Evolutionary conservation across 1,140 invertebrate genomes (phyloP), one percentile per base, ranked within the genome.

Genomic region (Araneus ventricosus): DNA sequence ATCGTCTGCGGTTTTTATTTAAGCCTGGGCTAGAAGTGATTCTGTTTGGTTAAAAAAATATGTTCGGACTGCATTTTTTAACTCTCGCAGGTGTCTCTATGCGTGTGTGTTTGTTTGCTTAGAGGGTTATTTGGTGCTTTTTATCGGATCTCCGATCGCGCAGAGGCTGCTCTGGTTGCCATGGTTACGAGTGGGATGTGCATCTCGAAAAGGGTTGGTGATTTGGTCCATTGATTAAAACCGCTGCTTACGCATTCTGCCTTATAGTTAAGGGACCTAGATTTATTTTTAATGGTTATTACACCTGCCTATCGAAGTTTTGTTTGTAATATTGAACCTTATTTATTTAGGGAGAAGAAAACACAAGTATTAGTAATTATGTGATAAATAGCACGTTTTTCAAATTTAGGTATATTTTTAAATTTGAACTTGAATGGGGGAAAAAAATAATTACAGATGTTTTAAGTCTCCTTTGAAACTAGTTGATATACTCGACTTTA

Each of bases 201-300:
- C 90, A 67, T 91, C 45, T 27, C 20, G 90, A 80, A 85, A 91
- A 88, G 82, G 90, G 90, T 84, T 91, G 89, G 79, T 82, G 90
- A 91, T 91, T 91, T 91, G 45, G 37, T 24, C 82, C 90, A 91
- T 91, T 91, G 90, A 91, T 91, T 91, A 91, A 57, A 91, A 85
- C 59, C 14, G 39, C 22, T 67, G 22, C 14, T 67, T 88, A 88
- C 17, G 34, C 14, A 34, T 75, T 75, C 17, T 34, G 1, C 7
- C 34, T 75, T 22, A 75, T 75, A 37, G 70, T 75, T 75, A 34
- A 34, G 34, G 10, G 6, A 20, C 30, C 70, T 6, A 5, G 0
- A 37, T 37, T 75, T 34, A 27, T 67, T 30, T 30, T 37, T 37
- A 63, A 63, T 2, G 4, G 59, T 63, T 52, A 52, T 14, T 52